Evolutionary conservation across 1,140 invertebrate species (phyloP).

Genomic region (Agrilus planipennis): DNA sequence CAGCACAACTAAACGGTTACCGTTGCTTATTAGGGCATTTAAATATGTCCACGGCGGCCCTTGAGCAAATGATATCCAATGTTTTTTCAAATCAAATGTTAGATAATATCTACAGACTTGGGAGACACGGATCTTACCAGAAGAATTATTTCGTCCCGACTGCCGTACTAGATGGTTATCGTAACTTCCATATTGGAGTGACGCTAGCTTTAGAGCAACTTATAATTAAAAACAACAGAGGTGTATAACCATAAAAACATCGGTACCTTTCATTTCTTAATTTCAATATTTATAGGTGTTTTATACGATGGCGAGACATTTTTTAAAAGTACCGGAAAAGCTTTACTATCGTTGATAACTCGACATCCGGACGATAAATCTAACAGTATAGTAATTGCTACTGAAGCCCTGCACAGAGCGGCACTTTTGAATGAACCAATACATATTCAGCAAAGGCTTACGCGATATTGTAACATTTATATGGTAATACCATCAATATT

Average conservation of each 20-base stretch:
- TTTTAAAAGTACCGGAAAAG: constrained; percentile 53
- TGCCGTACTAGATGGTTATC: constrained; percentile 20
- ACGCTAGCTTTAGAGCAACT: constrained; percentile 28
- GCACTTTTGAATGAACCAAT: constrained; percentile 58
- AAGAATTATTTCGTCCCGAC: constrained; percentile 23
- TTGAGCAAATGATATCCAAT: constrained; percentile 29
- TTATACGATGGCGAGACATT: constrained; percentile 58
- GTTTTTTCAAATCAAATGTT: constrained; percentile 27
- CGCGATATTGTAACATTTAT: constrained; percentile 54
- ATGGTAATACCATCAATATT: constrained; percentile 37
- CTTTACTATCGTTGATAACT: constrained; percentile 40
- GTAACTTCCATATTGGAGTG: constrained; percentile 27
- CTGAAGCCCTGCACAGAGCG: constrained; percentile 55
- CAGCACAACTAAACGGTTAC: too few relatives aligned
- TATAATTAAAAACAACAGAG: constrained; percentile 27
- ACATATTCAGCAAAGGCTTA: constrained; percentile 50
- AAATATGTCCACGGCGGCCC: constrained; percentile 29
- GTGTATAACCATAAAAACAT: not conserved
- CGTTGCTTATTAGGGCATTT: constrained; percentile 29
- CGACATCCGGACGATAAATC: constrained; percentile 47
- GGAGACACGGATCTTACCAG: constrained; percentile 20
- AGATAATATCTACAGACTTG: constrained; percentile 23
- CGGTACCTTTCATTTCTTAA: not conserved
- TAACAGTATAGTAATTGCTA: constrained; percentile 51
- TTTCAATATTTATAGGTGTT: constrained; percentile 30